phyloP scores from a whole-genome alignment of 2,113 vertebrate genomes.

The Ceratotherium simum region DNA sequence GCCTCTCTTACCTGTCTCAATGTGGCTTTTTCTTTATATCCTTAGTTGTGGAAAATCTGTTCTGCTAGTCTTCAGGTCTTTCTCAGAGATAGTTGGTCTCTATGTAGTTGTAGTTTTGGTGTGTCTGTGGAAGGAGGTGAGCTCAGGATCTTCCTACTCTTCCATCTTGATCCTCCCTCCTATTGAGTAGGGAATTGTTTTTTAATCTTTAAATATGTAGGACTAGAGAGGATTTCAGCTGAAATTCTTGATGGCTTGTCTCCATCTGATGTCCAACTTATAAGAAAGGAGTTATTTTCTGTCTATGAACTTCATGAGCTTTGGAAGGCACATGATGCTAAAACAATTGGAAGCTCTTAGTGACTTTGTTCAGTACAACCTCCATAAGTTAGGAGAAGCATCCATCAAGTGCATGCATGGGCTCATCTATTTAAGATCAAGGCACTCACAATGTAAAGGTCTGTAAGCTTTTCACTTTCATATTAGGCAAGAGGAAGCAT shows the following conservation, averaged over 20 bases:
- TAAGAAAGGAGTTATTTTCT: constrained; percentile 10
- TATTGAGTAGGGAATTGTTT: constrained; percentile 19
- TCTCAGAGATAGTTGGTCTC: no score
- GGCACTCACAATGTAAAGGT: background rate
- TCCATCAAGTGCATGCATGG: background rate
- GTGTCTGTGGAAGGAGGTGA: no score
- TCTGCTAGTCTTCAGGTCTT: no score
- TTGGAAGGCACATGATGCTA: background rate
- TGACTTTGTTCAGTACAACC: background rate
- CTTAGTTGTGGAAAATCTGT: no score
- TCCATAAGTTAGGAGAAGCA: background rate
- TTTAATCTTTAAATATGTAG: constrained; percentile 17
- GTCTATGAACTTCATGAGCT: background rate
- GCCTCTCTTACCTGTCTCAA: no score
- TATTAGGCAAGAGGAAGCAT: background rate
- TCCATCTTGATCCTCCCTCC: no score
- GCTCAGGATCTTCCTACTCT: no score
- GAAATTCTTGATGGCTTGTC: background rate
- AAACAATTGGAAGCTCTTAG: background rate
- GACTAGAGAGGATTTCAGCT: background rate
- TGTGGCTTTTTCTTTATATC: no score
- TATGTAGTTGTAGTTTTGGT: no score
- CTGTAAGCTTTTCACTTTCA: background rate
- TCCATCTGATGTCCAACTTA: background rate
- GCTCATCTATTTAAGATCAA: background rate